Percentiles rank a stretch among this genome's conserved stretches.
Evolutionary conservation across 1,140 invertebrate species (phyloP).

Genomic region (Ruditapes philippinarum): DNA sequence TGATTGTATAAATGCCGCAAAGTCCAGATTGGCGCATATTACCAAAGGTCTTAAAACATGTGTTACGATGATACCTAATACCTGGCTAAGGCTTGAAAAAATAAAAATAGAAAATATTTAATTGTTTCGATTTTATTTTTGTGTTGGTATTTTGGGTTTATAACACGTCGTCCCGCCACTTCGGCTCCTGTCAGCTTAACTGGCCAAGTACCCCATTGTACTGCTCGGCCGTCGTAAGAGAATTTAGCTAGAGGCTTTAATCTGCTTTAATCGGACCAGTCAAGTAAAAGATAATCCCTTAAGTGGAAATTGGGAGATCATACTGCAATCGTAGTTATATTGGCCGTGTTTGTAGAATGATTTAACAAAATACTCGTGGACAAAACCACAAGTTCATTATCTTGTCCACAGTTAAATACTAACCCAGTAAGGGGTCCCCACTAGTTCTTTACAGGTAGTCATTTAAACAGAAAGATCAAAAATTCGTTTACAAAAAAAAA

Average conservation of each 20-base stretch:
- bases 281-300: slow-evolving; percentile 48
- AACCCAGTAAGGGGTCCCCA: background rate
- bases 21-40: slow-evolving; percentile 1
- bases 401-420: background rate
- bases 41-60: background rate
- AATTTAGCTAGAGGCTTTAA: slow-evolving; percentile 43
- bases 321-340: slow-evolving; percentile 6
- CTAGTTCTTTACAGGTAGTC: background rate
- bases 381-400: slow-evolving; percentile 31
- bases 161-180: slow-evolving; percentile 12
- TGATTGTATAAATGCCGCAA: background rate
- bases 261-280: slow-evolving; percentile 24
- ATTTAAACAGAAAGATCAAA: background rate
- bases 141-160: slow-evolving; percentile 47
- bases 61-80: slow-evolving; percentile 36
- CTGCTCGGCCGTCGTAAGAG: background rate
- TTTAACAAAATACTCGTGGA: slow-evolving; percentile 51
- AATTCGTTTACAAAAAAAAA: too few relatives aligned
- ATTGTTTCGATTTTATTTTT: slow-evolving; percentile 54
- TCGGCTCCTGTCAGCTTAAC: slow-evolving; percentile 23
- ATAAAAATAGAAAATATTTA: slow-evolving; percentile 55
- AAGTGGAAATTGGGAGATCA: slow-evolving; percentile 34
- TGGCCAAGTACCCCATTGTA: slow-evolving; percentile 34
- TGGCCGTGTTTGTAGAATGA: background rate
- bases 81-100: slow-evolving; percentile 17